Evolutionary conservation across 1,140 invertebrate species (phyloP), one percentile per base, ranked within the genome.

Genomic region (Elymnias hypermnestra): DNA sequence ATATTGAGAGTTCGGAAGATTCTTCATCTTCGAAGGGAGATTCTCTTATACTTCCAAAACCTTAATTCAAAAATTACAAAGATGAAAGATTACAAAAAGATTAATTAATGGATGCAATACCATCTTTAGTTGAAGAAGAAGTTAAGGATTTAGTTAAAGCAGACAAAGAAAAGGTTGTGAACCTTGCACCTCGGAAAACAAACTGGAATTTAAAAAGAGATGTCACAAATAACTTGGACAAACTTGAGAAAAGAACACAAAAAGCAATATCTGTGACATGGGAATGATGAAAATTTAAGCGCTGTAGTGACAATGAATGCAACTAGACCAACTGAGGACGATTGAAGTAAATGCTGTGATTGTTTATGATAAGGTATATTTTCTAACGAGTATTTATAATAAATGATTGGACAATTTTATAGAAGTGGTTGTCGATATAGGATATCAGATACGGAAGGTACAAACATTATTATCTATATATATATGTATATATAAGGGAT

Each of bases 121-220:
- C 94, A 8, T 91, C 90, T 7, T 91, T 94, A 78, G 93, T 97
- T 2, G 90, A 93, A 67, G 79, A 89, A 7, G 91, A 95, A 79
- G 92, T 97, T 0, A 89, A 95, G 77, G 92, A 94, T 55, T 92
- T 97, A 61, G 68, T 98, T 19, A 92, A 93, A 69, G 91, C 94
- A 29, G 92, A 92, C 0, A 92, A 92, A 58, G 88, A 90, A 25
- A 91, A 92, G 83, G 83, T 86, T 45, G 92, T 92, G 7, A 98
- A 93, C 72, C 87, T 99, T 53, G 97, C 97, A 2, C 97, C 97
- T 0, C 88, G 96, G 21, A 99, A 99, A 87, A 94, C 96, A 7
- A 97, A 99, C 69, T 99, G 97, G 97, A 98, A 99, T 87, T 87
- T 99, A 8, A 99, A 99, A 71, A 86, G 97, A 63, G 97, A 97